A percentile compares a stretch with the other conserved stretches of the same genome.
Evolutionary conservation across 1,140 invertebrate genomes (phyloP).

Genomic region (Drosophila sp.): DNA sequence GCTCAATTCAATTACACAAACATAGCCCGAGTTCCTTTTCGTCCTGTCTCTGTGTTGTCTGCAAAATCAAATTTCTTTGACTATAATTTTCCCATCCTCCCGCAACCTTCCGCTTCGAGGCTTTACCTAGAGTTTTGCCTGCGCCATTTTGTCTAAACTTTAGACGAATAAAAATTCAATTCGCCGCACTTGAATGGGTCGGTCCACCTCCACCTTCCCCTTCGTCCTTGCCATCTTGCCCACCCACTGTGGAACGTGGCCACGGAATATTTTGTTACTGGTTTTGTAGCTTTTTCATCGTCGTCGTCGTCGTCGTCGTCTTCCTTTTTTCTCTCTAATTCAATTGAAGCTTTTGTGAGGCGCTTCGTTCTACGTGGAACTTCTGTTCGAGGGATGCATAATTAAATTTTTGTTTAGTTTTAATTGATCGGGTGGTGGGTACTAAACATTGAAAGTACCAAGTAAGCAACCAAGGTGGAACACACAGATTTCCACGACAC

Average conservation of each 20-base stretch:
- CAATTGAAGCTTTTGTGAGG: conserved; percentile 57
- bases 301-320: not conserved
- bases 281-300: conserved; percentile 6
- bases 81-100: conserved; percentile 62
- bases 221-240: not conserved
- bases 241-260: conserved; percentile 30
- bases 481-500: not conserved
- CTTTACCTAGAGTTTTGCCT: conserved; percentile 41
- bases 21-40: conserved; percentile 44
- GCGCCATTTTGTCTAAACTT: conserved; percentile 61
- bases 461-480: not conserved
- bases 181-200: conserved; percentile 73
- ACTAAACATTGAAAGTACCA: not conserved
- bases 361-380: conserved; percentile 40
- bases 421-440: conserved; percentile 66
- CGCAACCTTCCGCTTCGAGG: not conserved
- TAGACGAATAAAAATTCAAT: conserved; percentile 65
- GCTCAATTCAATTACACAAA: conserved; percentile 73
- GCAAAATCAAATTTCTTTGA: conserved; percentile 76
- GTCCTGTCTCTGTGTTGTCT: conserved; percentile 34
- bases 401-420: conserved; percentile 82
- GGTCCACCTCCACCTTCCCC: not conserved
- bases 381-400: conserved; percentile 61
- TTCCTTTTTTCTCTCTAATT: conserved; percentile 52
- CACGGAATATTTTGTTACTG: conserved; percentile 46